Evolutionary conservation across 2,113 vertebrate species (phyloP).

Genomic region (Pica pica): DNA sequence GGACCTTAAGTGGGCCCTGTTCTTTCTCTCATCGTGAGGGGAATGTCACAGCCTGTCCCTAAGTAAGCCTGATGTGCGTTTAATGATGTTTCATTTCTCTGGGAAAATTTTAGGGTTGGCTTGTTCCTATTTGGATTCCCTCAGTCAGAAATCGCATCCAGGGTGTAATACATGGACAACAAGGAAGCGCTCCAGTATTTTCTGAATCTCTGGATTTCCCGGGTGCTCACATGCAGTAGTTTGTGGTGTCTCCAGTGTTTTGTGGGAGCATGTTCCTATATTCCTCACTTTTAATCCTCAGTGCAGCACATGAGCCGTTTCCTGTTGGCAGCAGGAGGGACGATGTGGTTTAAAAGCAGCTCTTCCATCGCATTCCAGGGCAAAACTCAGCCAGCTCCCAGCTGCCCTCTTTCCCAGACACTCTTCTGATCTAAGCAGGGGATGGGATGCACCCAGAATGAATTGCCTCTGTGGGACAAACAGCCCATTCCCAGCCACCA

Average conservation of each 20-base stretch:
- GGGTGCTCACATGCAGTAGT: not conserved
- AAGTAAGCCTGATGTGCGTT: not conserved
- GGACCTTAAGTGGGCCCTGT: not conserved
- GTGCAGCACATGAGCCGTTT: not conserved
- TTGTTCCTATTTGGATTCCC: not conserved
- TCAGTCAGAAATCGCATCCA: not conserved
- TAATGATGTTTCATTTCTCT: not conserved
- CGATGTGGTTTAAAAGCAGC: not conserved
- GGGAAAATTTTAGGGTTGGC: not conserved
- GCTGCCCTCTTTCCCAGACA: not conserved
- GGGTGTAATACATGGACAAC: fast-evolving
- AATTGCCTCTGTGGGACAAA: not conserved
- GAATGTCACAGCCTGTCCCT: not conserved
- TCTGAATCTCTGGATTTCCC: not conserved
- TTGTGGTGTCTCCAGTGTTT: not conserved
- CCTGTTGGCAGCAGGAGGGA: constrained; percentile 6
- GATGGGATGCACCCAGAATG: not conserved
- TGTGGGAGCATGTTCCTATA: not conserved
- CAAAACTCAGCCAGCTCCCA: not conserved
- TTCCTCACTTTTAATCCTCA: not conserved
- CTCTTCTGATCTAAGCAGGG: constrained; percentile 27
- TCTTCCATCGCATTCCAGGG: constrained; percentile 7
- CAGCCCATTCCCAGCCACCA: not conserved
- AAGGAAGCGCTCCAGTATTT: fast-evolving
- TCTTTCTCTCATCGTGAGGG: not conserved